These are phyloP conservation scores for Pedionomus torquatus DNA, from an alignment of 2,113 vertebrate species.

Conservation along the genomic window DNA sequence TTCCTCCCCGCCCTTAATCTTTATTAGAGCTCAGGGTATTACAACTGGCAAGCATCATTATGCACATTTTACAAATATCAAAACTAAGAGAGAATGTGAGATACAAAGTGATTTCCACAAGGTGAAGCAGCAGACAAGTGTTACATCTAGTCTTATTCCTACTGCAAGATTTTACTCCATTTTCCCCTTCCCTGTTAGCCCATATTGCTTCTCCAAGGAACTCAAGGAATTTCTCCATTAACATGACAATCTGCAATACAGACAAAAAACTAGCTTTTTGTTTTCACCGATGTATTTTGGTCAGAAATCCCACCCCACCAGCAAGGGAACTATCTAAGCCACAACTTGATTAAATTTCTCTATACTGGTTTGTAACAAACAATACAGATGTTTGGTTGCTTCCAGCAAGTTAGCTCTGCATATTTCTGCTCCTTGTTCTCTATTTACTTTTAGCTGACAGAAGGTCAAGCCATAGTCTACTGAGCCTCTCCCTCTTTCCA, in stretches of 20 bases:
- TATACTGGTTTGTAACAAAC: neutral
- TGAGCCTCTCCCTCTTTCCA: neutral
- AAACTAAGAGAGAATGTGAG: neutral
- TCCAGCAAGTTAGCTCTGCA: neutral
- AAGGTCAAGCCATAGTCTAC: fast-evolving
- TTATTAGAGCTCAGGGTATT: neutral
- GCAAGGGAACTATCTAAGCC: neutral
- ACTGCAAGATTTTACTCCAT: neutral
- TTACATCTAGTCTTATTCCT: neutral
- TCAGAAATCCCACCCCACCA: neutral
- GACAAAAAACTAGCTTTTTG: neutral
- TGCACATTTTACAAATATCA: neutral
- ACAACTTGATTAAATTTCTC: neutral
- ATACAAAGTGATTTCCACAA: neutral
- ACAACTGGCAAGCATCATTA: neutral
- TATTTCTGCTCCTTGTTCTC: neutral
- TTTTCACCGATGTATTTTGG: neutral
- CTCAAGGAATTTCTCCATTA: neutral
- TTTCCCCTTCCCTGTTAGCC: neutral
- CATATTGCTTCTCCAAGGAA: neutral
- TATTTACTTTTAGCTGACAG: neutral
- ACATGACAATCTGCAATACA: neutral
- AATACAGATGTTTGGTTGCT: neutral
- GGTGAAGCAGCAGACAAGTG: neutral
- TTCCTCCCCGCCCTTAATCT: neutral